These are phyloP conservation scores for Lomographa bimaculata DNA, from an alignment of 2,888 invertebrate species.

Conservation along the genomic window DNA sequence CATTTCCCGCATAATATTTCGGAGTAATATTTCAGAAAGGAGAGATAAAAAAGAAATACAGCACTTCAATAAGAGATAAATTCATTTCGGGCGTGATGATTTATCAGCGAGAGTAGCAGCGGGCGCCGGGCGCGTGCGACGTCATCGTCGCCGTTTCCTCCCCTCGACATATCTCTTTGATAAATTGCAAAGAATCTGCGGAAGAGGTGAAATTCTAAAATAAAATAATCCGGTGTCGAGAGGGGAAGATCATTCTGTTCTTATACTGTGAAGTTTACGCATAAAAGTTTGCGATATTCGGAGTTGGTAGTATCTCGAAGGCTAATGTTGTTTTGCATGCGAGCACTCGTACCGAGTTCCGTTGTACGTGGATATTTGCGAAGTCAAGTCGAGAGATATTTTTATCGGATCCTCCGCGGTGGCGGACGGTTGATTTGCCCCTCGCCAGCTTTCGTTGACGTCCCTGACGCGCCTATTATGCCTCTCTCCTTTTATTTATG, in stretches of 20 bases:
- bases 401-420: conserved; percentile 46
- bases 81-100: conserved; percentile 67
- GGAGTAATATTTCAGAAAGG: conserved; percentile 26
- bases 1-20: conserved; percentile 20
- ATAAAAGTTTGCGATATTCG: conserved; percentile 39
- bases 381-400: conserved; percentile 49
- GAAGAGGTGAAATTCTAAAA: conserved; percentile 58
- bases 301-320: conserved; percentile 31
- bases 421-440: conserved; percentile 51
- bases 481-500: conserved; percentile 74
- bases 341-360: conserved; percentile 29
- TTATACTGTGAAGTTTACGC: conserved; percentile 36
- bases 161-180: conserved; percentile 64
- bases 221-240: conserved; percentile 42
- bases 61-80: conserved; percentile 60
- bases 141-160: conserved; percentile 61
- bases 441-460: conserved; percentile 72
- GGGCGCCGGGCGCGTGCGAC: conserved; percentile 52
- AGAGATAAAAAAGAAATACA: conserved; percentile 48
- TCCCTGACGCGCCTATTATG: conserved; percentile 63
- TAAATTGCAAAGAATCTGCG: conserved; percentile 67
- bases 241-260: conserved; percentile 35
- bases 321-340: conserved; percentile 48
- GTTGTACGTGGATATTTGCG: conserved; percentile 28
- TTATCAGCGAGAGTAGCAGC: conserved; percentile 53